Conservation (phyloP, 2,113 vertebrate species). For the Saiga tatarica region DNA sequence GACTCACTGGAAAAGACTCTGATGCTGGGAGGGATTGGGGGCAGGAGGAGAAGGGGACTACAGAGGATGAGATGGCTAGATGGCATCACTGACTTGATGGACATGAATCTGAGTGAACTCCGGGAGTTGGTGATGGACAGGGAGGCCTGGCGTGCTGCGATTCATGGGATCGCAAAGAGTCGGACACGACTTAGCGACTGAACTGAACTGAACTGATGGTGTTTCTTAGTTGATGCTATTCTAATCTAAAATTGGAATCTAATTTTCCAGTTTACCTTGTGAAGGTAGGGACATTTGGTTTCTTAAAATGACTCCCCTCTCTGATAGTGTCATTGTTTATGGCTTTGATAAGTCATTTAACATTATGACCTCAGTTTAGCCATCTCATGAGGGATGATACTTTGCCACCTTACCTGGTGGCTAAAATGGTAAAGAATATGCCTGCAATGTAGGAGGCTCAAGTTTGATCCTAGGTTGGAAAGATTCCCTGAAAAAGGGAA, state of each 20-base stretch:
- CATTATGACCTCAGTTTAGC: conserved; percentile 28
- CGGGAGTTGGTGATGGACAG: too few relatives aligned
- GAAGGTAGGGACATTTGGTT: neutral
- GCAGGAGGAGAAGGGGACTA: too few relatives aligned
- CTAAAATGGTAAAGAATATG: neutral
- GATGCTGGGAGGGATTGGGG: too few relatives aligned
- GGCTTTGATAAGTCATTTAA: conserved; percentile 42
- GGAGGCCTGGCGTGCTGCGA: too few relatives aligned
- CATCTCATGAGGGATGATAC: neutral
- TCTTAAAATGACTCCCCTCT: neutral
- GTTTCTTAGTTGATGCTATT: neutral
- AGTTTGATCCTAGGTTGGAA: neutral
- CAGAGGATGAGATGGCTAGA: too few relatives aligned
- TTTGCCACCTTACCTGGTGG: neutral
- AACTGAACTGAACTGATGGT: too few relatives aligned
- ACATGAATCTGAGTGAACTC: too few relatives aligned
- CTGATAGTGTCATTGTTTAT: neutral
- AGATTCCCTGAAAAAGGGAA: neutral
- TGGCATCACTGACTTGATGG: too few relatives aligned
- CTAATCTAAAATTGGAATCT: neutral
- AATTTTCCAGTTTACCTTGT: neutral
- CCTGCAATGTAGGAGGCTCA: neutral
- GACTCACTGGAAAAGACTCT: too few relatives aligned
- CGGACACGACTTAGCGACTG: too few relatives aligned
- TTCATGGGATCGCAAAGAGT: too few relatives aligned